Conservation (phyloP, 2,797 vertebrate genomes). For the Phyllotis vaccarum region DNA sequence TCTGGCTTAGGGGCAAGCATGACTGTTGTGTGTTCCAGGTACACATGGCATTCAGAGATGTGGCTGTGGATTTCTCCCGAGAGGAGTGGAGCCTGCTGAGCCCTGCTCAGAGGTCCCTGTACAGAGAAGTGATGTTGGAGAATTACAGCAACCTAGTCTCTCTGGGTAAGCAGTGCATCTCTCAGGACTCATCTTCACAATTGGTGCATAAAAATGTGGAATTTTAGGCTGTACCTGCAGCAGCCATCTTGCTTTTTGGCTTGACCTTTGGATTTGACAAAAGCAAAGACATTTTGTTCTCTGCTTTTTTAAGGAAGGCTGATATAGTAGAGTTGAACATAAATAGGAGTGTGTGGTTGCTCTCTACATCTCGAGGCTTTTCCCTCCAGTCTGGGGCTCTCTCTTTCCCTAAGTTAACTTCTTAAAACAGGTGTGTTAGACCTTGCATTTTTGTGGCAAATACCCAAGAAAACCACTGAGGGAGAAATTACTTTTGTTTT, state of each 20-base stretch:
- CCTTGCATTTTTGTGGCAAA: background rate
- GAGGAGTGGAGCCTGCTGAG: conserved; percentile 82
- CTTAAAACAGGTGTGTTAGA: background rate
- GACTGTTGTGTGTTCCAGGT: conserved; percentile 72
- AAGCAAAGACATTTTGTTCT: background rate
- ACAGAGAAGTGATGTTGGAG: conserved; percentile 84
- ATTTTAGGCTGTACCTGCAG: background rate
- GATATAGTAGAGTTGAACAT: background rate
- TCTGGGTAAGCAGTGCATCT: conserved; percentile 73
- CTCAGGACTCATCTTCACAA: rapidly evolving
- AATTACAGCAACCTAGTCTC: conserved; percentile 80
- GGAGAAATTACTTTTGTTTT: background rate
- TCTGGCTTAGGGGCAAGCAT: background rate
- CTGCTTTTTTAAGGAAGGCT: background rate
- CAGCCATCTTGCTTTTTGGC: conserved; percentile 4
- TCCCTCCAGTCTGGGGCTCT: background rate
- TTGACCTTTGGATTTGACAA: background rate
- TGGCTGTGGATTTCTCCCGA: conserved; percentile 82
- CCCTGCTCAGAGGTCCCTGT: conserved; percentile 74
- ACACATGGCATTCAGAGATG: conserved; percentile 82
- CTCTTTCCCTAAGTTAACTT: background rate
- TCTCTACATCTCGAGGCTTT: background rate
- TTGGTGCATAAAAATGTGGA: no score
- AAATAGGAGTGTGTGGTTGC: background rate
- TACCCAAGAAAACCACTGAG: background rate